Base-by-base conservation (phyloP, 2,797 vertebrate genomes). In the Tapirus indicus region DNA sequence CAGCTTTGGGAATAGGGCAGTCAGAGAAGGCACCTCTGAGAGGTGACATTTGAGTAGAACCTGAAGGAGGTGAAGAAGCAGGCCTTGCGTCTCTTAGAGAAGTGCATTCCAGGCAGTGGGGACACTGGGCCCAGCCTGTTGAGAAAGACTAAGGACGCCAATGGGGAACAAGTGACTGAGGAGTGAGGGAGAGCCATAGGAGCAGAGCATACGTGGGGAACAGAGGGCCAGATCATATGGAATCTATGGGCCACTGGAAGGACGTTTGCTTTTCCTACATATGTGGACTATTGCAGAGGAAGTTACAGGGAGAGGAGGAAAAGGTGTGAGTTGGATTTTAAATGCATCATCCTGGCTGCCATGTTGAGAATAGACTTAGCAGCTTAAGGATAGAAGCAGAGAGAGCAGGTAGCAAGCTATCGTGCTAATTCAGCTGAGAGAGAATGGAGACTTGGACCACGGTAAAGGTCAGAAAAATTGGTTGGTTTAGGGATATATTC, bases 391-490 rank as follows among this genome's bases (percentile, higher is more conserved):
- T 2, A 49, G 49, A 60, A 62, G 47, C 6, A 5, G 0, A 27
- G 72, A 87, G 83, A 96, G 68, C 66, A 96, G 74, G 41, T 66
- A 25, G 92, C 97, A 94, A 25, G 27, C 29, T n/a, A 10, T 2
- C 4, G 4, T 16, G 1, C n/a, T 20, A 8, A 77, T 35, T 66
- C 27, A 41, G 75, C 75, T 64, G 7, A 0, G 54, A 68, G 10
- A 21, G 32, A 21, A 32, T 4, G 16, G 85, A 71, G 44, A 25
- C 7, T 16, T 1, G 3, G 38, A 32, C 6, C 5, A 0, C 10
- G 11, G 60, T 12, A 14, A 16, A 12, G 7, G 5, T 17, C 6
- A 3, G 49, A n/a, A 32, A 88, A n/a, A 41, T 6, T 56, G 29
- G 7, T 11, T 44, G 9, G 17, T 12, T 52, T 41, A 88, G 38